Base-by-base conservation (phyloP, 37 sponge, comb jelly and placozoan species). In the Agelas oroides region DNA sequence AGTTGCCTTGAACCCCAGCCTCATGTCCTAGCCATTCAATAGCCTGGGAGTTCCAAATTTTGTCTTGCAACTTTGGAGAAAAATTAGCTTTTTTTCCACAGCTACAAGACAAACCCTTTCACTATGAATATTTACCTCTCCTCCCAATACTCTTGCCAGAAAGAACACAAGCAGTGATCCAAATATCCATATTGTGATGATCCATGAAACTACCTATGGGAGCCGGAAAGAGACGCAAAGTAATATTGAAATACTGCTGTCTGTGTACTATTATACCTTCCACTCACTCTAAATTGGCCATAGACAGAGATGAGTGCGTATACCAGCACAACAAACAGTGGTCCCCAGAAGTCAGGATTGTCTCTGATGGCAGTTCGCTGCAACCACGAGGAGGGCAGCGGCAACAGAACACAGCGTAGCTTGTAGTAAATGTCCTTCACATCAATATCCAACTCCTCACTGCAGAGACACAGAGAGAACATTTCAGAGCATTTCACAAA, bases 181-280 rank as follows among this genome's bases (percentile, higher is more conserved):
- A 55, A 91, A 66, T 32, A 96, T 53, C 97, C 97, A 96, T 34
- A 96, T 93, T 11, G 97, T 93, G 12, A 96, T 73, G 35, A 96
- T 91, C 97, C 97, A 96, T 13, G 97, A 96, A 5, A 96, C 87
- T 1, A 93, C 97, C 97, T 96, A n/a, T n/a, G n/a, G n/a, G n/a
- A n/a, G n/a, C n/a, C n/a, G 76, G 32, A 84, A 0, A 69, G 28
- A 28, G 24, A 78, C 34, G 6, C n/a, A 16, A 59, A 61, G 58
- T 8, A 46, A 46, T 46, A 8, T 46, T n/a, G n/a, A n/a, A n/a
- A n/a, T n/a, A n/a, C n/a, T n/a, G n/a, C n/a, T n/a, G n/a, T n/a
- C n/a, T n/a, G n/a, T n/a, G n/a, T n/a, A n/a, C n/a, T n/a, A n/a
- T n/a, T n/a, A n/a, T n/a, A n/a, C n/a, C n/a, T n/a, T n/a, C n/a